Evolutionary conservation across 2,888 invertebrate genomes (phyloP).

Genomic region (Sphinx pinastri): DNA sequence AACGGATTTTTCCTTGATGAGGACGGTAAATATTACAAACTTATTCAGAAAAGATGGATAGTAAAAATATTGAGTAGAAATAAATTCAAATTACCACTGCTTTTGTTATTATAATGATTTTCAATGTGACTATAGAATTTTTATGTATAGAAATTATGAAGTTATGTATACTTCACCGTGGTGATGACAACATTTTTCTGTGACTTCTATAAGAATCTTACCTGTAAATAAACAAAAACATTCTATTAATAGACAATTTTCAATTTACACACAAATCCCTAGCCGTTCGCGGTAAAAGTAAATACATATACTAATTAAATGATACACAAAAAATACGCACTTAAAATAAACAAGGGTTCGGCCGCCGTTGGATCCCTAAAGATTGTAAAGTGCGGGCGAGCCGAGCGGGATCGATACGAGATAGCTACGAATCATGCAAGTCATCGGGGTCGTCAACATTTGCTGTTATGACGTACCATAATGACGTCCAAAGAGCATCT

Average conservation of each 20-base stretch:
- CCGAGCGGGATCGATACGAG: conserved; percentile 61
- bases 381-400: conserved; percentile 44
- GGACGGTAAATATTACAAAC: conserved; percentile 14
- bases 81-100: conserved; percentile 1
- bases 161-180: neutral
- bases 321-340: conserved; percentile 26
- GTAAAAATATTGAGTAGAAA: conserved; percentile 32
- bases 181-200: neutral
- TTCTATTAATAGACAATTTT: conserved; percentile 39
- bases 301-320: conserved; percentile 11
- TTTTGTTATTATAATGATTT: neutral
- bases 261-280: neutral
- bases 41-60: conserved; percentile 16
- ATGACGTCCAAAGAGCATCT: conserved; percentile 59
- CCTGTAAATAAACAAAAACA: conserved; percentile 59
- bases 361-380: conserved; percentile 25
- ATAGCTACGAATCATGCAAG: conserved; percentile 68
- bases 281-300: neutral
- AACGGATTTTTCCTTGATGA: conserved; percentile 15
- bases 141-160: neutral
- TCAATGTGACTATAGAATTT: neutral
- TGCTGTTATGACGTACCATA: conserved; percentile 68
- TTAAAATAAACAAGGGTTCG: conserved; percentile 24
- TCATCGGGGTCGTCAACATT: conserved; percentile 75
- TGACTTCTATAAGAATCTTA: conserved; percentile 39